Evolutionary conservation across 2,797 vertebrate genomes (phyloP).

Genomic region (Mormyrus proboscirostris): DNA sequence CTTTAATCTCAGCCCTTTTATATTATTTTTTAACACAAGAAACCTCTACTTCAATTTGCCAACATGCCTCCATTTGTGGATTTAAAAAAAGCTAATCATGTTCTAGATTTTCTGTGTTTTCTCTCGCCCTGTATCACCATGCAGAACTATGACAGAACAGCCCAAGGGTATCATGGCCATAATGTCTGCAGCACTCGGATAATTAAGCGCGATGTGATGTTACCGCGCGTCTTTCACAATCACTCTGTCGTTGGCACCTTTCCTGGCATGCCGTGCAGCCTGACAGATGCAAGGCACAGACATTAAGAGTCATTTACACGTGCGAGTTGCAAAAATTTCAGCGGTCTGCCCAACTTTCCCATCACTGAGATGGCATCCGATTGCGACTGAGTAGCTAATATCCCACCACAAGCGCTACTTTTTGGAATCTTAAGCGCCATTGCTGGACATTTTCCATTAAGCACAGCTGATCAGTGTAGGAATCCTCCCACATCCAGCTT

Average conservation of each 20-base stretch:
- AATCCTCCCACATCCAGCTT: background rate
- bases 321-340: background rate
- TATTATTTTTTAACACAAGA: background rate
- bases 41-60: background rate
- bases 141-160: background rate
- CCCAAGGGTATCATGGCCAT: background rate
- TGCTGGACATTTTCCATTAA: constrained; percentile 33
- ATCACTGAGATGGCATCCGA: background rate
- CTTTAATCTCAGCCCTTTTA: background rate
- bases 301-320: background rate
- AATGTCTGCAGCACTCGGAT: background rate
- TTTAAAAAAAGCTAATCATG: background rate
- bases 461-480: constrained; percentile 27
- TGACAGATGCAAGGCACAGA: background rate
- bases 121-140: background rate
- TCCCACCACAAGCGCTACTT: background rate
- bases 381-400: background rate
- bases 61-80: background rate
- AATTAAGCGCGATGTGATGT: background rate
- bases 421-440: background rate
- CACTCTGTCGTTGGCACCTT: background rate
- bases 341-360: background rate
- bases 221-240: background rate
- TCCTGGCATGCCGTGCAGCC: background rate
- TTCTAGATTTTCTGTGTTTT: background rate